Evolutionary conservation across 1,140 invertebrate species (phyloP).

Genomic region (Neocloeon triangulifer): DNA sequence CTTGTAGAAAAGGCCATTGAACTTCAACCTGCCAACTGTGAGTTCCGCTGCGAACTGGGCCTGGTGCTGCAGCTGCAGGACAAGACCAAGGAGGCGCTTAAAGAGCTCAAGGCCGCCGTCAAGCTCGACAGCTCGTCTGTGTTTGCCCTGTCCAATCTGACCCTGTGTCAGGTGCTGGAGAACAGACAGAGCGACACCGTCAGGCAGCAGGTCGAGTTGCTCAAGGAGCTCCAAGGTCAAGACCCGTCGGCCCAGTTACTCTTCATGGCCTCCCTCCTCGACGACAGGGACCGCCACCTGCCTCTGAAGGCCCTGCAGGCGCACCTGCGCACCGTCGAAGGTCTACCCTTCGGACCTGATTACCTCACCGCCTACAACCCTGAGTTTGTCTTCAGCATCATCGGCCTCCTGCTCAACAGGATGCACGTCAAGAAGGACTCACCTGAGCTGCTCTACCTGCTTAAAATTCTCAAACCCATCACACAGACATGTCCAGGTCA

Average conservation of each 20-base stretch:
- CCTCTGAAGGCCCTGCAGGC: slow-evolving; percentile 47
- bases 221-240: slow-evolving; percentile 54
- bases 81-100: slow-evolving; percentile 52
- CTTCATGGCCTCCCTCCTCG: slow-evolving; percentile 43
- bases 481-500: slow-evolving; percentile 56
- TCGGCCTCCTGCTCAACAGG: no score
- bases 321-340: slow-evolving; percentile 35
- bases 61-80: slow-evolving; percentile 48
- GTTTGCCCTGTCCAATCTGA: slow-evolving; percentile 50
- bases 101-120: slow-evolving; percentile 53
- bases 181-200: slow-evolving; percentile 35
- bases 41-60: slow-evolving; percentile 56
- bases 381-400: no score
- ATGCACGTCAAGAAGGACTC: no score
- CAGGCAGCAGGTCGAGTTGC: slow-evolving; percentile 63
- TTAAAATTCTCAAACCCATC: slow-evolving; percentile 46
- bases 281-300: slow-evolving; percentile 29
- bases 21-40: slow-evolving; percentile 39
- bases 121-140: slow-evolving; percentile 66
- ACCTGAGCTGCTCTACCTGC: slow-evolving; percentile 24
- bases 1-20: slow-evolving; percentile 53
- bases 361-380: slow-evolving; percentile 63
- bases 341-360: slow-evolving; percentile 41
- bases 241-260: slow-evolving; percentile 25
- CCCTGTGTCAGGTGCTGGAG: slow-evolving; percentile 47